phyloP scores from a whole-genome alignment of 37 sponge, comb jelly and placozoan genomes.

The Halisarca cf. caerulea region DNA sequence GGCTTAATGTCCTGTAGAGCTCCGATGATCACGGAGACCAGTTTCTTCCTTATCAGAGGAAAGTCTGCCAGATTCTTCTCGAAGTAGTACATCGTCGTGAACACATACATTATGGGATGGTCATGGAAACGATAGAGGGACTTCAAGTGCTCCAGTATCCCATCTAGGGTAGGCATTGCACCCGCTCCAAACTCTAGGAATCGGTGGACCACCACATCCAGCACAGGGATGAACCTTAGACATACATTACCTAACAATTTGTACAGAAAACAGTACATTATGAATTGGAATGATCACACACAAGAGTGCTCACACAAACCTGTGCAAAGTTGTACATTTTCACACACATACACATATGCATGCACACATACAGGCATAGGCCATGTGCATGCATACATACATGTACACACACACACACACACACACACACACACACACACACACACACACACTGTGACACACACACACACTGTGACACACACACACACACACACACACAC shows the following conservation, averaged over 20 bases:
- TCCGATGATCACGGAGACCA: constrained; percentile 64
- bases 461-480: too few relatives aligned
- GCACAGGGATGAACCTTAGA: constrained; percentile 52
- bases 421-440: too few relatives aligned
- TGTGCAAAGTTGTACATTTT: too few relatives aligned
- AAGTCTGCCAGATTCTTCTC: constrained; percentile 38
- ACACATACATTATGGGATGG: constrained; percentile 68
- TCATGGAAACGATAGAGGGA: constrained; percentile 81
- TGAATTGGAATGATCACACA: not conserved
- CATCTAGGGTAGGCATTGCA: constrained; percentile 43
- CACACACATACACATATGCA: too few relatives aligned
- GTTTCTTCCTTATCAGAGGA: constrained; percentile 52
- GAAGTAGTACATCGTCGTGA: constrained; percentile 84
- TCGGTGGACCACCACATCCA: constrained; percentile 79
- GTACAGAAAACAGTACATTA: not conserved
- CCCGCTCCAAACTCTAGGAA: constrained; percentile 61
- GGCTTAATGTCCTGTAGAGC: not conserved
- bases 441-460: too few relatives aligned
- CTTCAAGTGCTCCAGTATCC: constrained; percentile 52
- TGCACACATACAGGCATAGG: too few relatives aligned
- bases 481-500: too few relatives aligned
- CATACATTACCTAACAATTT: constrained; percentile 81
- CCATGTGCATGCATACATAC: too few relatives aligned
- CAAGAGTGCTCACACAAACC: not conserved
- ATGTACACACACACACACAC: too few relatives aligned